Evolutionary conservation across 2,113 vertebrate genomes (phyloP).

Genomic region (Buteo buteo): DNA sequence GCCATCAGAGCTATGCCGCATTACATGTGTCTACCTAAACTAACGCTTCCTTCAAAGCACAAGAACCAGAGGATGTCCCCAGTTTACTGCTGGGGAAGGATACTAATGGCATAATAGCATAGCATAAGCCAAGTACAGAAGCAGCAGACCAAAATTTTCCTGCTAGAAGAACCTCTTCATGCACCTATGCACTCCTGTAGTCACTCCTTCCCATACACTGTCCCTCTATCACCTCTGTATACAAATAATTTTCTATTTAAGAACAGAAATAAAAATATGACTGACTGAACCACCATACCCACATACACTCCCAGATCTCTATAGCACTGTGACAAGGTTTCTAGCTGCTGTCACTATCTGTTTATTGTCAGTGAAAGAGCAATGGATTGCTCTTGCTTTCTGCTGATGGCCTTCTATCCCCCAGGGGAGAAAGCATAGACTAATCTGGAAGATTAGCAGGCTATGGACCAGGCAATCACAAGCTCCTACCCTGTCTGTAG

Average conservation of each 20-base stretch:
- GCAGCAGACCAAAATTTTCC: neutral
- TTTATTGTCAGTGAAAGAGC: slow-evolving; percentile 26
- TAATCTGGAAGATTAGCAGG: slow-evolving; percentile 63
- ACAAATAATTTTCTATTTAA: neutral
- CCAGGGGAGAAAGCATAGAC: slow-evolving; percentile 6
- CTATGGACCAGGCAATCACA: slow-evolving; percentile 25
- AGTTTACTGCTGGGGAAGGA: neutral
- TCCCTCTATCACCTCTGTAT: neutral
- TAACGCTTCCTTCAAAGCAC: neutral
- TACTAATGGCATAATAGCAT: neutral
- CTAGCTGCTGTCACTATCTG: slow-evolving; percentile 13
- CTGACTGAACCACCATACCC: neutral
- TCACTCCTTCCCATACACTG: neutral
- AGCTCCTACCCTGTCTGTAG: neutral
- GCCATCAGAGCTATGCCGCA: fast-evolving
- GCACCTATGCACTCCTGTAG: neutral
- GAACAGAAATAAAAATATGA: neutral
- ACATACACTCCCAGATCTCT: neutral
- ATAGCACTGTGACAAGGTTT: neutral
- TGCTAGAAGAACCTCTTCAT: neutral
- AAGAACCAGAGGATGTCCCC: neutral
- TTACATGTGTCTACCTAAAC: neutral
- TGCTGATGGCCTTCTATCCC: slow-evolving; percentile 39
- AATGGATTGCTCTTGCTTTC: slow-evolving; percentile 33
- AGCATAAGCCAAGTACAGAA: neutral